Evolutionary conservation across 2,888 invertebrate genomes (phyloP).

Genomic region (Eumerus sabulonum): DNA sequence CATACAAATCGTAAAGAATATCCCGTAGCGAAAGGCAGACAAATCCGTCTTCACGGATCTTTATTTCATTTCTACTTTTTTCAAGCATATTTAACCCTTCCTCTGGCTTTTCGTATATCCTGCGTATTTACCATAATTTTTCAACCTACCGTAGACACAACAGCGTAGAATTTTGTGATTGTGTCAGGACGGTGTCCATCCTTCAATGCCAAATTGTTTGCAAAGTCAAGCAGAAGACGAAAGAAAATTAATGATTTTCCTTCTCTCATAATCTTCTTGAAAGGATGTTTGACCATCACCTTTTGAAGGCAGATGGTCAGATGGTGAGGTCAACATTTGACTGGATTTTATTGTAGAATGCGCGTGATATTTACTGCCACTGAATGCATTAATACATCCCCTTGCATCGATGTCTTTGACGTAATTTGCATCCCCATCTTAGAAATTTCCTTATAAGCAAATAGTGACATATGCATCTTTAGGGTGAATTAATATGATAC

Average conservation of each 20-base stretch:
- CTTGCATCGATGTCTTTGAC: slow-evolving; percentile 8
- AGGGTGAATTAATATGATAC: slow-evolving; percentile 31
- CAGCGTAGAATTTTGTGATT: not conserved
- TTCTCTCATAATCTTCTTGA: slow-evolving; percentile 3
- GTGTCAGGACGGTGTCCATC: slow-evolving; percentile 37
- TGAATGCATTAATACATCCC: slow-evolving; percentile 53
- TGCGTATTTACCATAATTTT: slow-evolving; percentile 78
- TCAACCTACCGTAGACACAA: slow-evolving; percentile 75
- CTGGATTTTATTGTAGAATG: slow-evolving; percentile 19
- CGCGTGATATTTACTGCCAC: slow-evolving; percentile 60
- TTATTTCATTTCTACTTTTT: slow-evolving; percentile 35
- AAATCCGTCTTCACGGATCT: slow-evolving; percentile 70
- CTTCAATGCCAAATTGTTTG: slow-evolving; percentile 67
- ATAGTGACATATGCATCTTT: slow-evolving; percentile 48
- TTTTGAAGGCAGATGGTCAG: slow-evolving; percentile 54
- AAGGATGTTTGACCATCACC: slow-evolving; percentile 60
- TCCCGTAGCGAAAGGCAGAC: slow-evolving; percentile 77
- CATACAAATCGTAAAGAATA: slow-evolving; percentile 76
- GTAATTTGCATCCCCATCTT: slow-evolving; percentile 52
- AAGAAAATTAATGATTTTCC: slow-evolving; percentile 56
- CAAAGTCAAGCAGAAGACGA: slow-evolving; percentile 47
- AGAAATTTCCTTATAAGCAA: slow-evolving; percentile 61
- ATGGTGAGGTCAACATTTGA: slow-evolving; percentile 55
- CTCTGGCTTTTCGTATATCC: not conserved
- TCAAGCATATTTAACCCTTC: slow-evolving; percentile 26